phyloP scores from a whole-genome alignment of 2,888 invertebrate species.

The Caenorhabditis sp. region DNA sequence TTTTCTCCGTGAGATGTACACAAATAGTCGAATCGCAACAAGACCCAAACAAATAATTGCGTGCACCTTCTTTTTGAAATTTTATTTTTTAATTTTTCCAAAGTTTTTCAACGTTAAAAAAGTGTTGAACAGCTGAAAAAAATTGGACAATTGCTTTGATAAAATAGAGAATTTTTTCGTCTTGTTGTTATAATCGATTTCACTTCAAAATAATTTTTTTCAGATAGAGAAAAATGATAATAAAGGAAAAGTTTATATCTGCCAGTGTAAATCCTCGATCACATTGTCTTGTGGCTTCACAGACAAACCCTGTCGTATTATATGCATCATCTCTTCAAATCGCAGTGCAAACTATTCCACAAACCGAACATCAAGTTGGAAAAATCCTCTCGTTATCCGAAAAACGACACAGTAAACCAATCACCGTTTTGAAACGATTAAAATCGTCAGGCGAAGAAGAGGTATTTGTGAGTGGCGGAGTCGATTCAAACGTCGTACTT shows the following conservation, averaged over 20 bases:
- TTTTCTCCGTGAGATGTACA: background rate
- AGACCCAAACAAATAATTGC: background rate
- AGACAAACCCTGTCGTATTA: slow-evolving; percentile 19
- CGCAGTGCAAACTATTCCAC: slow-evolving; percentile 37
- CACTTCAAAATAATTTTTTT: too few species aligned
- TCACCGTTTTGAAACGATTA: slow-evolving; percentile 43
- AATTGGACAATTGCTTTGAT: too few species aligned
- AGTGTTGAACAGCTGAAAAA: too few species aligned
- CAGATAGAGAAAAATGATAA: slow-evolving; percentile 24
- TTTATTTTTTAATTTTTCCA: background rate
- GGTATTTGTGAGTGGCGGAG: slow-evolving; percentile 30
- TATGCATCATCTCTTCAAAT: slow-evolving; percentile 47
- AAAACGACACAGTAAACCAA: slow-evolving; percentile 41
- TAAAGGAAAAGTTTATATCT: slow-evolving; percentile 36
- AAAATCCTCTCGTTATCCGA: slow-evolving; percentile 28
- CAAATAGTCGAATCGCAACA: background rate
- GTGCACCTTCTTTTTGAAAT: background rate
- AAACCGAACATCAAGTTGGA: slow-evolving; percentile 28
- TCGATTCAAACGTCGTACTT: slow-evolving; percentile 15
- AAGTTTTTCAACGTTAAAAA: background rate
- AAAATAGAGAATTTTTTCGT: too few species aligned
- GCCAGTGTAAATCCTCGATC: slow-evolving; percentile 49
- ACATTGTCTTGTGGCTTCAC: slow-evolving; percentile 43
- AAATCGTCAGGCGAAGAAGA: slow-evolving; percentile 17
- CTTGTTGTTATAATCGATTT: too few species aligned